Base-by-base conservation (phyloP, 2,797 vertebrate genomes). In the Pseudomugil tenellus region DNA sequence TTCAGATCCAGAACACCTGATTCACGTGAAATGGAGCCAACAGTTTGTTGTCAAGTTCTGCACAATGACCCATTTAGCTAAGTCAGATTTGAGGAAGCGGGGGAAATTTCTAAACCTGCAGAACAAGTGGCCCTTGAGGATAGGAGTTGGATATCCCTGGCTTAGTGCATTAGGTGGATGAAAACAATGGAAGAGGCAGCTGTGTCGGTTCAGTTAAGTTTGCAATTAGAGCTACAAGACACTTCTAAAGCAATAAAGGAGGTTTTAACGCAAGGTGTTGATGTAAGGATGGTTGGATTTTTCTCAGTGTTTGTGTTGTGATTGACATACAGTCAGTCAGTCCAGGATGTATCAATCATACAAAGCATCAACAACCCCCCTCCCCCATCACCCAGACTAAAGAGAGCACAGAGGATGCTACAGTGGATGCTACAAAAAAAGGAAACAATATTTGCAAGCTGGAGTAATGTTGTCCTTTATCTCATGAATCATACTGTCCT, bases 401-500 rank as follows among this genome's bases (percentile, higher is more conserved):
- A 32, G 17, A 49, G 12, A 7, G 23, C 12, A 23, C 12, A 39
- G 25, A 49, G 14, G 63, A 8, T 16, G 6, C n/a, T n/a, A n/a
- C n/a, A 3, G 23, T 57, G 10, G 41, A 60, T 51, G 23, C 5
- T 58, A 25, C 43, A 56, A 19, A 21, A 17, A 21, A 46, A 46
- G 7, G 48, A 82, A 79, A 72, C 67, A 76, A 53, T 69, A 63
- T 75, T 74, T 55, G 66, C 51, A 81, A 83, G 71, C 74, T 78
- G 48, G 74, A 79, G 65, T 84, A 85, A 89, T 84, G 63, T 73
- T 80, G 70, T 89, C 81, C 73, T 77, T 74, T 76, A 79, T 89
- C 84, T 87, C 84, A 87, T 93, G 89, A 92, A 92, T 93, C 92
- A 94, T 90, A 88, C 87, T 94, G 93, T 93, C 86, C 91, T 80